phyloP scores from a whole-genome alignment of 2,888 invertebrate species.

The Lutraria lutraria region DNA sequence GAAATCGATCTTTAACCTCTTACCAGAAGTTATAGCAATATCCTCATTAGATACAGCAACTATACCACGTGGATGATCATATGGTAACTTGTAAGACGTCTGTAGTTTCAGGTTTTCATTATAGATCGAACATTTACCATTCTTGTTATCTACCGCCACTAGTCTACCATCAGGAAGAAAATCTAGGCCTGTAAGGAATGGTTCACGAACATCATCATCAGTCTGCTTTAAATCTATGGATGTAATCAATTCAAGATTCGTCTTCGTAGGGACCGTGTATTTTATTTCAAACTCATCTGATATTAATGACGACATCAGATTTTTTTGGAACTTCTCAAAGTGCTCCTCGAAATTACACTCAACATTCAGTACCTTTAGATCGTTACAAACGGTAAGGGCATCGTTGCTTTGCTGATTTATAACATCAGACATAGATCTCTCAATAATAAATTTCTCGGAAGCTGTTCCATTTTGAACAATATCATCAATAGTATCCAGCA shows the following conservation, averaged over 20 bases:
- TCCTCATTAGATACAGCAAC: conserved; percentile 24
- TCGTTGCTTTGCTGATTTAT: background rate
- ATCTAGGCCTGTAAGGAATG: conserved; percentile 20
- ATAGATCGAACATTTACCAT: conserved; percentile 29
- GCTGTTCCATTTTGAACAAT: background rate
- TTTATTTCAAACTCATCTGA: background rate
- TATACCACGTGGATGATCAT: background rate
- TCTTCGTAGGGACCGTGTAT: background rate
- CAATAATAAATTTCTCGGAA: background rate
- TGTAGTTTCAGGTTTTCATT: conserved; percentile 15
- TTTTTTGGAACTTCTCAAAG: background rate
- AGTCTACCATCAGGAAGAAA: conserved; percentile 28
- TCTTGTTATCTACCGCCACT: conserved; percentile 9
- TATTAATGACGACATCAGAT: background rate
- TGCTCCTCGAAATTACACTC: background rate
- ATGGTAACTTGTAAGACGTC: conserved; percentile 20
- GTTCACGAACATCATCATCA: conserved; percentile 18
- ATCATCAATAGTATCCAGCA: background rate
- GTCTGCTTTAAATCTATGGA: conserved; percentile 23
- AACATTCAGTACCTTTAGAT: background rate
- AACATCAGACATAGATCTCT: background rate
- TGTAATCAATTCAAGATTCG: background rate
- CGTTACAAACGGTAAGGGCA: background rate
- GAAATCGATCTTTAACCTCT: background rate
- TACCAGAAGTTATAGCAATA: conserved; percentile 9